Base-by-base conservation (phyloP, 2,888 invertebrate species). In the Drosophila borborema region DNA sequence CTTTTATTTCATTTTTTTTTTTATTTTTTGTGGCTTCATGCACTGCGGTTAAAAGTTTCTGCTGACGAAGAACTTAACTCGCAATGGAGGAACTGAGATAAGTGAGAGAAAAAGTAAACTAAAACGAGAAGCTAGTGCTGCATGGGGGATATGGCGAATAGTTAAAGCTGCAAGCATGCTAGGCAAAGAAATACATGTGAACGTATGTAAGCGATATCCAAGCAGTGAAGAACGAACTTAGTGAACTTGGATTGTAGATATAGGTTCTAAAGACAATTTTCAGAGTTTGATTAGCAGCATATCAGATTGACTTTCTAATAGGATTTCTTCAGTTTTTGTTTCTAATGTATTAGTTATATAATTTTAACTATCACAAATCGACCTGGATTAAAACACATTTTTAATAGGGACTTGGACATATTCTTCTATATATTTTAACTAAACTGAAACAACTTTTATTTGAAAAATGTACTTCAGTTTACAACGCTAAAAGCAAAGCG, bases 401-500 rank as follows among this genome's bases (percentile, higher is more conserved):
- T 28, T 5, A 28, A 28, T 28, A 28, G 4, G 28, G 5, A 28
- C 28, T 28, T 28, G 5, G 28, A 28, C 38, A 40, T 16, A 7
- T 40, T 40, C 2, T 6, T 40, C 14, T 2, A 8, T 23, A 16
- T 14, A 46, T 28, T 23, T 34, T 3, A 7, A 51, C n/a, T 3
- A 6, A 28, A 6, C 31, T 12, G 12, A 51, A 31, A 34, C 49
- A 34, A 10, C n/a, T 34, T 51, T 2, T 34, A 34, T 12, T 49
- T 31, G 0, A 7, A n/a, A 48, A 48, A 5, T 48, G n/a, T 16
- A 28, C 9, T 9, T 9, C 9, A 28, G 1, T 69, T 76, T 72
- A 54, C 74, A 82, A 70, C 74, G 88, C 70, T 82, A 56, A 85
- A 71, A 59, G 85, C 74, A 89, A 81, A 79, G 12, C 87, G 81